These are phyloP conservation scores for Clunio marinus DNA, from an alignment of 2,888 invertebrate genomes.

Conservation along the genomic window DNA sequence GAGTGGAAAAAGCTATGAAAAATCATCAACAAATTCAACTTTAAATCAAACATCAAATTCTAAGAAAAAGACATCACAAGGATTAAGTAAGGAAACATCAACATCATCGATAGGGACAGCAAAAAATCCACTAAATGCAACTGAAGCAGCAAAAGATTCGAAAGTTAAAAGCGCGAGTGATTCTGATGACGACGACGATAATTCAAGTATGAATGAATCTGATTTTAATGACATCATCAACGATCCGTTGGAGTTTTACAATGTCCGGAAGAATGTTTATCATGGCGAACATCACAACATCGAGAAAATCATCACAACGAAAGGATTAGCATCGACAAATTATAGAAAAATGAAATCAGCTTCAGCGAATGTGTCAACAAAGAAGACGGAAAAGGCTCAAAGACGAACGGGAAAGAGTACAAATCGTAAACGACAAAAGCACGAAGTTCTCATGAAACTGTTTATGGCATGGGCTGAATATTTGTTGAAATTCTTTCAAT, in stretches of 20 bases:
- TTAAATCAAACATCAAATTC: neutral
- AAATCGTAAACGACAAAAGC: constrained; percentile 51
- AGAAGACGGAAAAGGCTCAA: constrained; percentile 40
- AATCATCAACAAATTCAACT: neutral
- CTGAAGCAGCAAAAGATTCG: constrained; percentile 45
- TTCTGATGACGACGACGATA: constrained; percentile 43
- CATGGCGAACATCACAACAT: constrained; percentile 36
- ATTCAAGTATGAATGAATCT: constrained; percentile 20
- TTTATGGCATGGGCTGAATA: constrained; percentile 58
- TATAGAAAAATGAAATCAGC: constrained; percentile 37
- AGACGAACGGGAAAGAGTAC: constrained; percentile 31
- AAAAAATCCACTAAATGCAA: neutral
- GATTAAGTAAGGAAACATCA: constrained; percentile 49
- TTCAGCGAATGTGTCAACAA: constrained; percentile 36
- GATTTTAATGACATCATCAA: constrained; percentile 39
- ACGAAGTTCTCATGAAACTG: constrained; percentile 53
- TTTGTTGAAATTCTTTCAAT: constrained; percentile 62
- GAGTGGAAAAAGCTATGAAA: neutral
- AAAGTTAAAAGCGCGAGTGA: constrained; percentile 50
- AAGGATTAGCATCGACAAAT: neutral
- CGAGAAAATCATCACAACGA: constrained; percentile 20
- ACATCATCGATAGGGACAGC: neutral
- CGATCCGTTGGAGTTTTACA: constrained; percentile 2
- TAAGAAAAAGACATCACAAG: constrained; percentile 52
- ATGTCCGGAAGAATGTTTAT: constrained; percentile 29